phyloP scores from a whole-genome alignment of 2,113 vertebrate genomes.

The Petrocephalus microphthalmus region DNA sequence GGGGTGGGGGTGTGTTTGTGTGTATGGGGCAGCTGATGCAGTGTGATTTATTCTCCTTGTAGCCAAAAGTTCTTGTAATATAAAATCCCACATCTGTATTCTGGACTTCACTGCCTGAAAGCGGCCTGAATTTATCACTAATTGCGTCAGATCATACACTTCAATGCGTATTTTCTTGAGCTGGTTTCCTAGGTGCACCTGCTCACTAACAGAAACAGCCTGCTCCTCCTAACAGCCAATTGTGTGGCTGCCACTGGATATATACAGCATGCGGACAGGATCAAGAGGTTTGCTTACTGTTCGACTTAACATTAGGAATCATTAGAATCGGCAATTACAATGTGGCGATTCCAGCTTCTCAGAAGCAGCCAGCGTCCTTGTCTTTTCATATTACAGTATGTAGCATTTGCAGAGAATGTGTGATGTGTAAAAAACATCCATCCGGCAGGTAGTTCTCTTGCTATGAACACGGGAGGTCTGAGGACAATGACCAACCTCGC shows the following conservation, averaged over 20 bases:
- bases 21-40: neutral
- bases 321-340: neutral
- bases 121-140: neutral
- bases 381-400: neutral
- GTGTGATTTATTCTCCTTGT: neutral
- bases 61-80: neutral
- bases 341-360: neutral
- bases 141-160: neutral
- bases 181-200: neutral
- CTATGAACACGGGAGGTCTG: neutral
- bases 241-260: neutral
- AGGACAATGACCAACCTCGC: neutral
- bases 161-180: neutral
- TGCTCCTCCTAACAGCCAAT: neutral
- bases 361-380: neutral
- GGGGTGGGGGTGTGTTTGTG: neutral
- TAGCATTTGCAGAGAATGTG: neutral
- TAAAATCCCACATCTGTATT: neutral
- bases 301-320: neutral
- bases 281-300: neutral
- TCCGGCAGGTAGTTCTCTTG: neutral
- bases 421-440: neutral
- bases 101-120: neutral
- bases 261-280: neutral
- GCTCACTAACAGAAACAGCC: neutral